Evolutionary conservation across 2,113 vertebrate species (phyloP).

Genomic region (Tretioscincus oriximinensis): DNA sequence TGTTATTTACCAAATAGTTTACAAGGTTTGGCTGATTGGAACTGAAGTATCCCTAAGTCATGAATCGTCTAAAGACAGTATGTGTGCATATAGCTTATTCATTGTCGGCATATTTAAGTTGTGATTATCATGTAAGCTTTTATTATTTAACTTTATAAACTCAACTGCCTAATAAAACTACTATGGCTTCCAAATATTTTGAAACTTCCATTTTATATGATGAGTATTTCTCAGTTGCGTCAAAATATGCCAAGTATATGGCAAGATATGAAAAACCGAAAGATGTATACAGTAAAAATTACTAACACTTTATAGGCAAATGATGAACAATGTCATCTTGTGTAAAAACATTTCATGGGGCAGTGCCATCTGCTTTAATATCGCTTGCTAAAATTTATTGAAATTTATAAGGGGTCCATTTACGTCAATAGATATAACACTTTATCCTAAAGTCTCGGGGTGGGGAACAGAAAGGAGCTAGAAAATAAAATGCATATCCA

Average conservation of each 20-base stretch:
- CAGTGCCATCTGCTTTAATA: not conserved
- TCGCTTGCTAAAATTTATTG: not conserved
- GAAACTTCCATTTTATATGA: not conserved
- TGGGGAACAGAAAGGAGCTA: not conserved
- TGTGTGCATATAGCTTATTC: too few species aligned
- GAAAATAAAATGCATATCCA: not conserved
- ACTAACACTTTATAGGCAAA: not conserved
- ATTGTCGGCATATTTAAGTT: too few species aligned
- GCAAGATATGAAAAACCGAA: not conserved
- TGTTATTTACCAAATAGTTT: too few species aligned
- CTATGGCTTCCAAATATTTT: not conserved
- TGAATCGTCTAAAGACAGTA: not conserved
- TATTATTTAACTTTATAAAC: not conserved
- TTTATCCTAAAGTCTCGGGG: not conserved
- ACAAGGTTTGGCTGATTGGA: too few species aligned
- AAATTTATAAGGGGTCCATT: not conserved
- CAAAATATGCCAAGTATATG: not conserved
- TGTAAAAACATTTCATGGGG: not conserved
- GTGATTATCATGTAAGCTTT: too few species aligned
- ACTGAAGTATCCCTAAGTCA: too few species aligned
- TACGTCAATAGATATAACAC: not conserved
- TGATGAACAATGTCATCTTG: not conserved
- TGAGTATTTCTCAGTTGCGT: fast-evolving
- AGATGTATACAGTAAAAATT: not conserved
- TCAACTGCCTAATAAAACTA: not conserved